Evolutionary conservation across 2,113 vertebrate genomes (phyloP).

Genomic region (Coreoperca whiteheadi): DNA sequence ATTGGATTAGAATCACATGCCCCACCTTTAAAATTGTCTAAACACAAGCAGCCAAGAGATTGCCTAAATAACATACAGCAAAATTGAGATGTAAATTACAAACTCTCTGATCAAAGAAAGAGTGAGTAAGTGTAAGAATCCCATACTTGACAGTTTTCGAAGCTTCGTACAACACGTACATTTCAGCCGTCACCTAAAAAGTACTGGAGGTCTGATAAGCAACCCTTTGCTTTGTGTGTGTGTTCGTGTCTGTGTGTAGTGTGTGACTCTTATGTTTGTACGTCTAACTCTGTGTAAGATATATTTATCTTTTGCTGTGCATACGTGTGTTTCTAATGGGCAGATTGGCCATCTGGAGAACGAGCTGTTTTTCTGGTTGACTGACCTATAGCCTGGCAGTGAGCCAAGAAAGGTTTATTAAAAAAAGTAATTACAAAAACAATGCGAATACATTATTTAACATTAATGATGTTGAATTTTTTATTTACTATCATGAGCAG

Average conservation of each 20-base stretch:
- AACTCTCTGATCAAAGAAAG: neutral
- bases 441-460: slow-evolving; percentile 13
- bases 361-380: slow-evolving; percentile 11
- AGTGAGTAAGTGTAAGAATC: neutral
- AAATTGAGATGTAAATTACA: neutral
- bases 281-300: neutral
- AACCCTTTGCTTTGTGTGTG: neutral
- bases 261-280: neutral
- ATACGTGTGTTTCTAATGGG: neutral
- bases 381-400: slow-evolving; percentile 11
- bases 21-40: too few species aligned
- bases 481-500: neutral
- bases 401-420: slow-evolving; percentile 20
- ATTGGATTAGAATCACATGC: too few species aligned
- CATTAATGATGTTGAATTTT: slow-evolving; percentile 35
- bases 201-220: neutral
- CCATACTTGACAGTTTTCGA: neutral
- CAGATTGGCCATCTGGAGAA: slow-evolving; percentile 38
- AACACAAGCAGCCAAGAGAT: neutral
- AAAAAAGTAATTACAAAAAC: slow-evolving; percentile 22
- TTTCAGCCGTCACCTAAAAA: neutral
- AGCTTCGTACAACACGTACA: neutral
- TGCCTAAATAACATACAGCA: neutral
- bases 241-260: neutral
- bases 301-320: slow-evolving; percentile 8